A percentile compares a stretch with the other conserved stretches of the same genome.
Conservation (phyloP, 1,140 invertebrate species). For the Hetaerina americana region DNA sequence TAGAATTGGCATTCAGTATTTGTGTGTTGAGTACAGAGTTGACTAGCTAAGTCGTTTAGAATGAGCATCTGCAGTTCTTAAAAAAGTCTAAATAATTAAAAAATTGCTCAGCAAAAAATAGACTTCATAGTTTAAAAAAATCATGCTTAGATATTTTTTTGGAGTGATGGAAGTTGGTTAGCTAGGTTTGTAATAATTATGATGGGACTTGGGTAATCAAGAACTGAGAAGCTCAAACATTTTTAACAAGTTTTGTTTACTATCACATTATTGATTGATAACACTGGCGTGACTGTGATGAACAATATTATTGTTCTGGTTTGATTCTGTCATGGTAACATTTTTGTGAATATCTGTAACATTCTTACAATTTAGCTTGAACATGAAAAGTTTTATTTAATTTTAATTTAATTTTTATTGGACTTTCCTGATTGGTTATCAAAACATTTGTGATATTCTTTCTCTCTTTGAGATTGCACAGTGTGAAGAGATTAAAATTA, state of each 20-base stretch:
- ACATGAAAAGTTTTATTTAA: too few relatives aligned
- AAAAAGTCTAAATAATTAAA: neutral
- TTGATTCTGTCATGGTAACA: neutral
- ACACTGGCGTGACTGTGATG: neutral
- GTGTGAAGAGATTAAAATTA: neutral
- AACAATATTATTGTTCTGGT: neutral
- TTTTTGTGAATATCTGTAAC: too few relatives aligned
- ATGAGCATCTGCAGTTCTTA: neutral
- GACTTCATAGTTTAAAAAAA: neutral
- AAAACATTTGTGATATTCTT: neutral
- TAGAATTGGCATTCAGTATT: neutral
- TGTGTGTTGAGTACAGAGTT: neutral
- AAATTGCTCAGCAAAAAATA: neutral
- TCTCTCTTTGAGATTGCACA: neutral
- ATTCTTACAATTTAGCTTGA: too few relatives aligned
- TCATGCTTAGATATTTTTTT: neutral
- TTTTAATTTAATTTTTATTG: too few relatives aligned
- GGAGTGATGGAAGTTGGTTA: neutral
- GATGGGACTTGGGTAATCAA: too few relatives aligned
- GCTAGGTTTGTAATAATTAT: neutral
- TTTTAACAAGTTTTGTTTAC: neutral
- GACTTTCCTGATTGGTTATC: too few relatives aligned
- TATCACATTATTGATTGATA: neutral
- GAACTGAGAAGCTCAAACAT: neutral
- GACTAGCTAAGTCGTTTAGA: neutral